Percentiles rank a stretch among this genome's conserved stretches.
phyloP scores from a whole-genome alignment of 37 sponge, comb jelly and placozoan genomes.

The Agelas oroides region DNA sequence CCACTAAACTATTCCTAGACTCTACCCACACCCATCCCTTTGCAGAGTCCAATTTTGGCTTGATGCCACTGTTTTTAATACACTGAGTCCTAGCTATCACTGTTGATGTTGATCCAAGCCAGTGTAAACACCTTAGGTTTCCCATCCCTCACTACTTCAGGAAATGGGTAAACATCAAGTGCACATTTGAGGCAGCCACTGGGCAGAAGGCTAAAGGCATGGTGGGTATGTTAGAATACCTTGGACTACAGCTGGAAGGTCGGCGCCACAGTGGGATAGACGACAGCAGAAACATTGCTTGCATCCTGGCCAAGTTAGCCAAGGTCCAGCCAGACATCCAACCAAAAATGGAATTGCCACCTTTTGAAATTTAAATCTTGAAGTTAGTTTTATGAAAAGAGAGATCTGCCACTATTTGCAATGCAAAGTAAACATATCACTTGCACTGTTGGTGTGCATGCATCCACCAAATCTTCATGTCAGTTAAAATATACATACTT shows the following conservation, averaged over 20 bases:
- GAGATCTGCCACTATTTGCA: too few species aligned
- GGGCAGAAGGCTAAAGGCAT: conserved; percentile 29
- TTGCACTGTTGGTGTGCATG: too few species aligned
- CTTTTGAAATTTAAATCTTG: too few species aligned
- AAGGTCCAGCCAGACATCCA: neutral
- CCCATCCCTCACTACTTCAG: conserved; percentile 48
- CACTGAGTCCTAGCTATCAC: too few species aligned
- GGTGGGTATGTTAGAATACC: conserved; percentile 50
- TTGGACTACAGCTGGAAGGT: conserved; percentile 50
- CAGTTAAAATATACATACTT: too few species aligned
- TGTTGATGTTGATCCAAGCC: too few species aligned
- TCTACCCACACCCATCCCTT: too few species aligned
- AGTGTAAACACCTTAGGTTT: conserved; percentile 48
- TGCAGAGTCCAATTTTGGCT: too few species aligned
- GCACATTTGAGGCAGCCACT: conserved; percentile 10
- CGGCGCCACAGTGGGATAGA: conserved; percentile 81
- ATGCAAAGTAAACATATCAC: too few species aligned
- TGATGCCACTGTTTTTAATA: too few species aligned
- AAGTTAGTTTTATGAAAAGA: neutral
- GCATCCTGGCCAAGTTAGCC: conserved; percentile 30
- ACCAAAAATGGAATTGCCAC: conserved; percentile 8
- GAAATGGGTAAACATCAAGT: conserved; percentile 76
- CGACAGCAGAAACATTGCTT: conserved; percentile 73
- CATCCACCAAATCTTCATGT: too few species aligned
- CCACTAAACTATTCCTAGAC: too few species aligned